Conservation (phyloP, 2,113 vertebrate genomes). For the Eubucco bourcierii region DNA sequence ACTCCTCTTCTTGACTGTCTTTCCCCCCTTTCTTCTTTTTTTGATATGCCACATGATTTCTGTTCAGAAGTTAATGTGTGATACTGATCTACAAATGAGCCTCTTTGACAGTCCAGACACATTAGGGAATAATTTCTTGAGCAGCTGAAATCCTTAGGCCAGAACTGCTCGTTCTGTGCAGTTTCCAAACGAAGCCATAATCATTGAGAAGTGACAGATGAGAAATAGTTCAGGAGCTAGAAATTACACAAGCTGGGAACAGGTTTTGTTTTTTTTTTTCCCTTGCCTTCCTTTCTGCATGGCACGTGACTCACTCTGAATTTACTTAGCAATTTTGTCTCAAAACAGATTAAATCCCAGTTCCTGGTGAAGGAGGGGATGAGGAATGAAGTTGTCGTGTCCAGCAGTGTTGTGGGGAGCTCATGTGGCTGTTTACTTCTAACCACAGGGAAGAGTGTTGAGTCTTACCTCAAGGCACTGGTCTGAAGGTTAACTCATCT, state of each 20-base stretch:
- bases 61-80: slow-evolving; percentile 22
- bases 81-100: slow-evolving; percentile 45
- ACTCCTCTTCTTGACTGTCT: neutral
- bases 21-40: neutral
- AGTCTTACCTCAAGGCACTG: neutral
- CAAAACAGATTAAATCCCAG: neutral
- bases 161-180: slow-evolving; percentile 23
- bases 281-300: neutral
- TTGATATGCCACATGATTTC: neutral
- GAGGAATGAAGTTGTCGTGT: neutral
- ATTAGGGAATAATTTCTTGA: slow-evolving; percentile 40
- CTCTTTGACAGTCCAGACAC: slow-evolving; percentile 35
- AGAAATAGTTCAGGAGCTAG: slow-evolving; percentile 34
- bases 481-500: neutral
- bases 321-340: neutral
- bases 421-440: neutral
- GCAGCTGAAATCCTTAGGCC: slow-evolving; percentile 50
- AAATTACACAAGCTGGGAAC: neutral
- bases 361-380: neutral
- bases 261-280: neutral
- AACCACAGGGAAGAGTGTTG: neutral
- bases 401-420: neutral
- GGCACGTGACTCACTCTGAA: neutral
- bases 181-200: slow-evolving; percentile 26
- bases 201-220: slow-evolving; percentile 46